A percentile compares a stretch with the other conserved stretches of the same genome.
These are phyloP conservation scores for Athrips mouffetella DNA, from an alignment of 2,888 invertebrate species.

Conservation along the genomic window DNA sequence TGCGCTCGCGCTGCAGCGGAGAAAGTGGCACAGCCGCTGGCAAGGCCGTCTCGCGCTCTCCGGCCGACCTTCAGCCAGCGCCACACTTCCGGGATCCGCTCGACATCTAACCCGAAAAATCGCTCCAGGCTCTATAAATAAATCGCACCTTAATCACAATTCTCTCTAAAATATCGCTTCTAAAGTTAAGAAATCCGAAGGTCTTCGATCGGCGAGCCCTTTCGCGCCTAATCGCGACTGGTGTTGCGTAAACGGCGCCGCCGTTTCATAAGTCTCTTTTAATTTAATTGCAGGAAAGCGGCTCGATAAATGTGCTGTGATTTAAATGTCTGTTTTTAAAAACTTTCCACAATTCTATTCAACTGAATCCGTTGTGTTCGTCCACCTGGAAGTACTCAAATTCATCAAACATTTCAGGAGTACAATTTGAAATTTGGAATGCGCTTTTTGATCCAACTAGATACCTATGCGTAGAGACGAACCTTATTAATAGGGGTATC, in stretches of 20 bases:
- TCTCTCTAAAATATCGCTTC: constrained; percentile 25
- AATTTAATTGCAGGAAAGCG: constrained; percentile 39
- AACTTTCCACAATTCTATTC: constrained; percentile 8
- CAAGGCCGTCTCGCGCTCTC: constrained; percentile 66
- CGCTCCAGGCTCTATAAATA: constrained; percentile 23
- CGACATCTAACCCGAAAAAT: constrained; percentile 31
- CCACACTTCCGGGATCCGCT: constrained; percentile 58
- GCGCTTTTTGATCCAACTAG: background rate
- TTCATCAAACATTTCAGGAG: background rate
- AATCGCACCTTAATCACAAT: constrained; percentile 22
- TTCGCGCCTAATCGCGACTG: constrained; percentile 33
- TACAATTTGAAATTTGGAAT: too few species aligned
- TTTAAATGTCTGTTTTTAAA: constrained; percentile 10
- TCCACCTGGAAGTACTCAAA: too few species aligned
- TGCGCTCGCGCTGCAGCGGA: constrained; percentile 45
- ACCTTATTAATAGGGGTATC: background rate
- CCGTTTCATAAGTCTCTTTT: constrained; percentile 34
- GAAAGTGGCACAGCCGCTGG: constrained; percentile 73
- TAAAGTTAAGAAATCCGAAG: constrained; percentile 36
- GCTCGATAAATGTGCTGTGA: constrained; percentile 28
- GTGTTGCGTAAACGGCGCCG: constrained; percentile 39
- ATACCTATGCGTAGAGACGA: background rate
- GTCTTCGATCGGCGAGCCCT: constrained; percentile 36
- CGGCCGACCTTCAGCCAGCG: constrained; percentile 73
- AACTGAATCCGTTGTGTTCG: too few species aligned